Evolutionary conservation across 2,888 invertebrate genomes (phyloP).

Genomic region (Apamea crenata): DNA sequence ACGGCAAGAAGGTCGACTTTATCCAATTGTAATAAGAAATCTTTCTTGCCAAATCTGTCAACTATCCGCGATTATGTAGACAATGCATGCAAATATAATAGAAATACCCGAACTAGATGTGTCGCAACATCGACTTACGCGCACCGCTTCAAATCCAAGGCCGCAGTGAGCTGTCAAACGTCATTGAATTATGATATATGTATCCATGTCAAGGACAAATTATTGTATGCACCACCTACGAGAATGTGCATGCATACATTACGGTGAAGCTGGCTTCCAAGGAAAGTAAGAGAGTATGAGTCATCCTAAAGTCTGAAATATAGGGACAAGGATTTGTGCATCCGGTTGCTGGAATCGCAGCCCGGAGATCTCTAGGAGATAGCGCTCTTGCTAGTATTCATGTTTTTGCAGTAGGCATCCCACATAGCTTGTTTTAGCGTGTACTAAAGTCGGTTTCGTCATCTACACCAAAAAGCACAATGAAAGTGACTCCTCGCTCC

Average conservation of each 20-base stretch:
- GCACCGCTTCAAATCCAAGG: constrained; percentile 66
- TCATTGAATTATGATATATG: constrained; percentile 72
- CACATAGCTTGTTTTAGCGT: background rate
- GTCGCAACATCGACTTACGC: constrained; percentile 61
- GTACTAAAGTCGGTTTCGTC: constrained; percentile 33
- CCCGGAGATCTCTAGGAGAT: too few relatives aligned
- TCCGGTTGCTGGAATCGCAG: background rate
- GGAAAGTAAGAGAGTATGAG: constrained; percentile 35
- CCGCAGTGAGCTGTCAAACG: constrained; percentile 67
- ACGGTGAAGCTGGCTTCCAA: background rate
- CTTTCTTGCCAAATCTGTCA: constrained; percentile 10
- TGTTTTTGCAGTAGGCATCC: background rate
- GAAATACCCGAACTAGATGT: constrained; percentile 54
- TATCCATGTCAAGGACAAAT: constrained; percentile 66
- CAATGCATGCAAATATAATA: constrained; percentile 52
- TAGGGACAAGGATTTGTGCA: background rate
- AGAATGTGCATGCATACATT: constrained; percentile 33
- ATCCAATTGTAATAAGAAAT: background rate
- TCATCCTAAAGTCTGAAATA: constrained; percentile 1
- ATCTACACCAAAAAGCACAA: constrained; percentile 27
- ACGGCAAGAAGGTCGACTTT: background rate
- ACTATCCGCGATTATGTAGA: constrained; percentile 8
- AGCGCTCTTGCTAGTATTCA: background rate
- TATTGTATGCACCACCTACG: constrained; percentile 43
- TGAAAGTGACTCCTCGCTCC: constrained; percentile 47